phyloP scores from a whole-genome alignment of 2,797 vertebrate genomes.

The Aphelocoma californica region DNA sequence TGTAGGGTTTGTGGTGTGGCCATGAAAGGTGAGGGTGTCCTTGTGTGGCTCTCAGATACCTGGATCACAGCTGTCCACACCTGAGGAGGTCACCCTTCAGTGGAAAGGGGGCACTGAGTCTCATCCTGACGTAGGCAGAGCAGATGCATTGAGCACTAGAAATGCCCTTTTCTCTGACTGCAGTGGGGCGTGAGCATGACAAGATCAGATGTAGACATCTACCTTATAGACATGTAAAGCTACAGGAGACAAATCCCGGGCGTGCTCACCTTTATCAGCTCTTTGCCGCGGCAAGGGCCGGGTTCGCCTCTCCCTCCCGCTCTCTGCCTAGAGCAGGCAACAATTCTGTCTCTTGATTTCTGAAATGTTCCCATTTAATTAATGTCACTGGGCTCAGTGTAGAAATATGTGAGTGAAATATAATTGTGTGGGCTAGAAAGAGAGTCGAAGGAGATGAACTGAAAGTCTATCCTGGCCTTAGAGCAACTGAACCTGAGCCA shows the following conservation, averaged over 20 bases:
- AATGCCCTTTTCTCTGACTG: not conserved
- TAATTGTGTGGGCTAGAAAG: conserved; percentile 32
- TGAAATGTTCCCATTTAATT: conserved; percentile 57
- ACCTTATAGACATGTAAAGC: conserved; percentile 9
- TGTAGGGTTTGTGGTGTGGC: not conserved
- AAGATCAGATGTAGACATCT: conserved; percentile 11
- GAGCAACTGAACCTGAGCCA: conserved; percentile 35
- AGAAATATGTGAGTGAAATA: conserved; percentile 42
- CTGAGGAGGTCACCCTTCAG: not conserved
- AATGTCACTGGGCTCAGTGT: conserved; percentile 21
- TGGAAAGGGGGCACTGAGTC: not conserved
- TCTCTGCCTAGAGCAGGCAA: conserved; percentile 26
- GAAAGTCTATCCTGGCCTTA: not conserved
- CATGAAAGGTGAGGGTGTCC: not conserved
- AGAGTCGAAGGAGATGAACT: not conserved
- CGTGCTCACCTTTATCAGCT: not conserved
- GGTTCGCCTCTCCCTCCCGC: not conserved
- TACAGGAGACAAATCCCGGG: conserved; percentile 23
- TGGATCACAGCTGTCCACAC: not conserved
- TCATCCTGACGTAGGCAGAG: not conserved
- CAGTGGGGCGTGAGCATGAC: accelerated
- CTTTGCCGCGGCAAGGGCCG: not conserved
- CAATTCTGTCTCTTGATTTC: conserved; percentile 25
- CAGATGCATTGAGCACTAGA: not conserved
- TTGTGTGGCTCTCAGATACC: not conserved